Evolutionary conservation across 2,113 vertebrate genomes (phyloP), one percentile per base, ranked within the genome.

Genomic region (Scopus umbretta): DNA sequence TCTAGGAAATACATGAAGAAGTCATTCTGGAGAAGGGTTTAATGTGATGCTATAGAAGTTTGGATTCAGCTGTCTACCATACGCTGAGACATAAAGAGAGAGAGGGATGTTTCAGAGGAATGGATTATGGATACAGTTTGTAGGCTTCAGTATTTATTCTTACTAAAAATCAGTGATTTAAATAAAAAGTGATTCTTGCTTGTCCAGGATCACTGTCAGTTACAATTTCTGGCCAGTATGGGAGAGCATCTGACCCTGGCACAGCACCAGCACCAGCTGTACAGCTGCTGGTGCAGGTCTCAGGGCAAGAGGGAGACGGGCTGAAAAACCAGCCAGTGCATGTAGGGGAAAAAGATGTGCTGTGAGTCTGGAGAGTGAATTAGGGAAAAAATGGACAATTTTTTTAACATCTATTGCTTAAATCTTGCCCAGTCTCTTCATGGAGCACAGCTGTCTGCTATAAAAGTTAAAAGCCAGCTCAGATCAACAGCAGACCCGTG

Each of bases 1-100:
- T 91, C 50, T 94, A 94, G 61, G 86, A 94, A 90, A 62, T 58
- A 65, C 23, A 72, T 18, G 45, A 85, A 92, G 78, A 92, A 86
- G 80, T 80, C 13, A 50, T 76, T 91, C 71, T 88, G 91, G 56
- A 78, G 71, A 90, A 67, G 58, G 16, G 9, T 91, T 91, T 91
- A 82, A 90, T 91, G 58, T 30, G 49, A 43, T 83, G 59, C 32
- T 86, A 14, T 47, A 91, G 49, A 87, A 88, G 50, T 91, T 93
- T 95, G 84, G 81, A 80, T 91, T 83, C 91, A 80, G 19, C 63
- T 73, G 38, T 25, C 78, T 91, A 86, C 85, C 70, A 96, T 94
- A 87, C 76, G 94, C 92, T 87, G 87, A 91, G 89, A 95, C 96
- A 93, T 88, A 92, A 85, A 94, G 50, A 63, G 43, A 67, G 16